Base-by-base conservation (phyloP, 35 echinoderm and acorn worm genomes). In the Diadema setosum region DNA sequence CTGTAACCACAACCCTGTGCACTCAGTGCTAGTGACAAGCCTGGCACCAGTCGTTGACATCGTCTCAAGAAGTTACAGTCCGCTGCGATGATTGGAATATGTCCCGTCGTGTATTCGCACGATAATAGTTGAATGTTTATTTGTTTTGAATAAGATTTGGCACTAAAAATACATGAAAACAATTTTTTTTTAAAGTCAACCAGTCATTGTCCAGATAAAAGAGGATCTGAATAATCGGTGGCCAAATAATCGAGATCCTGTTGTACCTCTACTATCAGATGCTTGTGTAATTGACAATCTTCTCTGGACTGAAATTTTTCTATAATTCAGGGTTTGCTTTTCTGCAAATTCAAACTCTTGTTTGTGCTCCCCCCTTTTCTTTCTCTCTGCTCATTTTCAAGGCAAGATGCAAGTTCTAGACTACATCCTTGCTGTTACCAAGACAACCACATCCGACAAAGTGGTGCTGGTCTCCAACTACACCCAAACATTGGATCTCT, bases 381-480 rank as follows among this genome's bases (percentile, higher is more conserved):
- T 57, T n/a, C n/a, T n/a, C n/a, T n/a, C n/a, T n/a, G n/a, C n/a
- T n/a, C n/a, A n/a, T n/a, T 31, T 73, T 88, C 1, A 58, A 98
- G 96, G 96, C 42, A 98, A 98, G 78, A 87, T 98, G 46, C 61
- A 83, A 4, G 96, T 98, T 4, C 83, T 98, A 60, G 96, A 98
- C 74, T 94, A 94, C 74, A 88, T 98, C 8, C 70, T 98, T 59
- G 96, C 96, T 29, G 61, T 98, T 2, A 92, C 93, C 20, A 91
- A 85, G 63, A 88, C 89, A 24, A 94, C 88, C 1, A 85, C 89
- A 31, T 86, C 59, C 46, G 92, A 98, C 69, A 98, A 98, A 52
- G 90, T 98, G 11, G 96, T 98, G 21, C 39, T 98, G 36, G 96
- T 98, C 2, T 98, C 96, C 74, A 98, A 98, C 90, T 98, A 98